phyloP scores from a whole-genome alignment of 2,797 vertebrate genomes.

The Hemitrygon akajei region DNA sequence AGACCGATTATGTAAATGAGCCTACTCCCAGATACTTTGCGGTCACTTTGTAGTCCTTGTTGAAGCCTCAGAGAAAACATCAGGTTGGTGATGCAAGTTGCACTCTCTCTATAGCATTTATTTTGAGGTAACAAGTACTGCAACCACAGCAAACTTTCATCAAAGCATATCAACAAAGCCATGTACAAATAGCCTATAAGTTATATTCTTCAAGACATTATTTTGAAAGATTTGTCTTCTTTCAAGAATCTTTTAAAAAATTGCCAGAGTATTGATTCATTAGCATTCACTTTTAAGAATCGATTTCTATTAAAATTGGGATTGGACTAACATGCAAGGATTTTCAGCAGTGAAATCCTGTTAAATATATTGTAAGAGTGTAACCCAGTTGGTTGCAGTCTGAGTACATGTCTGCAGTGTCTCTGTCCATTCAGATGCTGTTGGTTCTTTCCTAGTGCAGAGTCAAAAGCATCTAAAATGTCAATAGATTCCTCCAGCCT shows the following conservation, averaged over 20 bases:
- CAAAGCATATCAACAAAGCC: background rate
- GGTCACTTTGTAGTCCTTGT: background rate
- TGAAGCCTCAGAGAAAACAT: background rate
- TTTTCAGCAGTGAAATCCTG: background rate
- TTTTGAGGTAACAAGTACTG: background rate
- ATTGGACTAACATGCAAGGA: background rate
- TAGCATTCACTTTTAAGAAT: background rate
- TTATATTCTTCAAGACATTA: too few species aligned
- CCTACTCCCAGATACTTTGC: background rate
- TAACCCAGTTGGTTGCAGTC: slow-evolving; percentile 10
- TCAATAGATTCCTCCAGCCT: slow-evolving; percentile 49
- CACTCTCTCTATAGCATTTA: background rate
- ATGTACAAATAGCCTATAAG: background rate
- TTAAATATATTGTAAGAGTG: background rate
- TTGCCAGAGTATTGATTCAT: background rate
- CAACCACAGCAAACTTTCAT: background rate
- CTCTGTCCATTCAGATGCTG: slow-evolving; percentile 22
- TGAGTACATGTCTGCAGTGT: slow-evolving; percentile 31
- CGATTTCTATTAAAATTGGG: too few species aligned
- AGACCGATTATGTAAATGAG: background rate
- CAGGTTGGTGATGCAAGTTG: background rate
- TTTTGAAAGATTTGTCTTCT: background rate
- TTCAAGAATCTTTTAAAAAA: background rate
- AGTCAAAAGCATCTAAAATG: slow-evolving; percentile 39
- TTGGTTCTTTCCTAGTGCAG: slow-evolving; percentile 27